Conservation (phyloP, 2,113 vertebrate species). For the Hucho hucho region DNA sequence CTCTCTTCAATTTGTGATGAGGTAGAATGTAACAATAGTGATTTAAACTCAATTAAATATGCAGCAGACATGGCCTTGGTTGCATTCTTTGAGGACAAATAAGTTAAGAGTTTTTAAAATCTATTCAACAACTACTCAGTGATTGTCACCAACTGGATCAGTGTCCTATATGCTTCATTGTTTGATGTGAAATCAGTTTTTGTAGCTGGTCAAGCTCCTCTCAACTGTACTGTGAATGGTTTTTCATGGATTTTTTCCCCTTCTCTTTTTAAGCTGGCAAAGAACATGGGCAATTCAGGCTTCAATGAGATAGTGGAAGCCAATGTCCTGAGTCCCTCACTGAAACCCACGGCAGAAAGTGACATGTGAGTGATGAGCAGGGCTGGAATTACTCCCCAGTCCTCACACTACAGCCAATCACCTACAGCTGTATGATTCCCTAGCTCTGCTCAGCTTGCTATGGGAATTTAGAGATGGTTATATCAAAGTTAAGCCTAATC, state of each 20-base stretch:
- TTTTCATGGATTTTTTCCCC: neutral
- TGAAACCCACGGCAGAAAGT: slow-evolving; percentile 67
- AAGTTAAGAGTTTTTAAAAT: no score
- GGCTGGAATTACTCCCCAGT: neutral
- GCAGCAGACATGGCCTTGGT: no score
- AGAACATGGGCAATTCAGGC: slow-evolving; percentile 69
- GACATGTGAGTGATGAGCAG: slow-evolving; percentile 63
- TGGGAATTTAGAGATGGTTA: no score
- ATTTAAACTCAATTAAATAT: no score
- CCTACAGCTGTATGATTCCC: neutral
- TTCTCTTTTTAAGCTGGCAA: slow-evolving; percentile 64
- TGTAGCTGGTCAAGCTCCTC: neutral
- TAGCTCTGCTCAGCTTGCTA: no score
- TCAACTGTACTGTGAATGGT: slow-evolving; percentile 1
- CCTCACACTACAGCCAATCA: neutral
- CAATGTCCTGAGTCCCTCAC: slow-evolving; percentile 54
- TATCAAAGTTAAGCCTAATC: no score
- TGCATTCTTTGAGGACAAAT: no score
- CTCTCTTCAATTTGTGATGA: no score
- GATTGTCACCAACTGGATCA: no score
- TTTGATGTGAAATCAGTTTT: no score
- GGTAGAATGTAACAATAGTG: no score
- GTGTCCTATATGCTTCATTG: neutral
- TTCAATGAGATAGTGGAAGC: slow-evolving; percentile 75
- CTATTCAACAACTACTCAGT: no score